Evolutionary conservation across 2,888 invertebrate genomes (phyloP), one percentile per base, ranked within the genome.

Genomic region (Rotaria magnacalcarata): DNA sequence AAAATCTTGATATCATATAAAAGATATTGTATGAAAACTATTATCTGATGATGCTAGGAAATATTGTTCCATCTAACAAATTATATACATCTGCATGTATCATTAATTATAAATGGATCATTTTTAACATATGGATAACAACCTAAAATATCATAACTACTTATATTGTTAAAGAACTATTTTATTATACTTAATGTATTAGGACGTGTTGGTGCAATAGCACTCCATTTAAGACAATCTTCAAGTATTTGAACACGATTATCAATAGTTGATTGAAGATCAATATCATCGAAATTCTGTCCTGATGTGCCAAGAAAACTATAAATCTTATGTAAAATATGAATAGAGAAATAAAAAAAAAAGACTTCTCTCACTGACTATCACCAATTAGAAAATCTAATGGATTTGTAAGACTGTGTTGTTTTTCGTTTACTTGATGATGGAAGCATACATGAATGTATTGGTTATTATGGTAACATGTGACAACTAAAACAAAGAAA

Each of bases 171-270:
- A 24, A 16, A 43, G 1, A 47, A 21, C 2, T 21, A 34, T 80
- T 84, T 10, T 56, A 7, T 24, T n/a, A 27, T 85, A 88, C 93
- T 91, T 84, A 97, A 92, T 0, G 96, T 96, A 90, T 98, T 97
- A 0, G 98, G 98, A 52, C 95, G 94, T 6, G 97, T 96, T 0
- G 98, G 98, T 0, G 95, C 95, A 60, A 96, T 90, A 90, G 97
- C 97, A 43, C 94, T 93, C 96, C 97, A 97, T 86, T 93, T 91
- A 47, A 98, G 91, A 34, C 95, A 95, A 89, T 93, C 93, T 89
- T 94, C 94, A 89, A 97, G 92, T 58, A 94, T 94, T 86, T 94
- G 94, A 67, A 97, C 89, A 0, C 94, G 92, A 88, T 94, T 93
- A 0, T 93, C 93, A 34, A 95, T 90, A 84, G 93, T 93, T 86